These are phyloP conservation scores for Eulemur rufifrons DNA, from an alignment of 2,113 vertebrate species.

Conservation along the genomic window DNA sequence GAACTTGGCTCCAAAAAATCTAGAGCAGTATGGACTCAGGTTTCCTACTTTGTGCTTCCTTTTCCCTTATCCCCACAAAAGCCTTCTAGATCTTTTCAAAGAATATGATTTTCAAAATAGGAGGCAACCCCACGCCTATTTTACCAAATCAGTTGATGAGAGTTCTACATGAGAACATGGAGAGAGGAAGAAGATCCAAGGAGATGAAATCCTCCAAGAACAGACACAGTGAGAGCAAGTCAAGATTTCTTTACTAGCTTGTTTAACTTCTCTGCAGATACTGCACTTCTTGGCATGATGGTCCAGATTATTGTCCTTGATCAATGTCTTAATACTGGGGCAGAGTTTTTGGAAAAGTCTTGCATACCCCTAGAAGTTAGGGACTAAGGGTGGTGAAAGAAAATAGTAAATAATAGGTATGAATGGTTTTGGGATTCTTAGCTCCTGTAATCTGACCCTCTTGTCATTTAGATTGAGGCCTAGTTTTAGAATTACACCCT, in stretches of 20 bases:
- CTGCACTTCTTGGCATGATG: not conserved
- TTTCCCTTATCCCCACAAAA: not conserved
- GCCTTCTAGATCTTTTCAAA: not conserved
- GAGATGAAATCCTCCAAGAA: not conserved
- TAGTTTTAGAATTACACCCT: not conserved
- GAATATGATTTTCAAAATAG: not conserved
- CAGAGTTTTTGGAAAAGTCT: not conserved
- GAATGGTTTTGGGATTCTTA: not conserved
- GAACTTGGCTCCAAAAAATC: not conserved
- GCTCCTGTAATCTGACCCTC: not conserved
- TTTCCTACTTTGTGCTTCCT: not conserved
- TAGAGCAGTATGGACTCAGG: not conserved
- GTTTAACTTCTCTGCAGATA: not conserved
- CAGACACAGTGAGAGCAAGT: not conserved
- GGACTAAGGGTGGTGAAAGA: not conserved
- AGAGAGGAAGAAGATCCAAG: not conserved
- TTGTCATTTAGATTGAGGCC: not conserved
- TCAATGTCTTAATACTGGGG: not conserved
- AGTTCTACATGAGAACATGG: not conserved
- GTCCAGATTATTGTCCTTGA: not conserved
- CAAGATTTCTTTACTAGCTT: not conserved
- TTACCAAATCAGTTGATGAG: not conserved
- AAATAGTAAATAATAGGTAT: not conserved
- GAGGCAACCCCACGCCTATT: not conserved
- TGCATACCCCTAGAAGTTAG: not conserved